Percentiles rank a stretch among this genome's conserved stretches.
Evolutionary conservation across 2,797 vertebrate genomes (phyloP).

Genomic region (Apodemus agrarius): DNA sequence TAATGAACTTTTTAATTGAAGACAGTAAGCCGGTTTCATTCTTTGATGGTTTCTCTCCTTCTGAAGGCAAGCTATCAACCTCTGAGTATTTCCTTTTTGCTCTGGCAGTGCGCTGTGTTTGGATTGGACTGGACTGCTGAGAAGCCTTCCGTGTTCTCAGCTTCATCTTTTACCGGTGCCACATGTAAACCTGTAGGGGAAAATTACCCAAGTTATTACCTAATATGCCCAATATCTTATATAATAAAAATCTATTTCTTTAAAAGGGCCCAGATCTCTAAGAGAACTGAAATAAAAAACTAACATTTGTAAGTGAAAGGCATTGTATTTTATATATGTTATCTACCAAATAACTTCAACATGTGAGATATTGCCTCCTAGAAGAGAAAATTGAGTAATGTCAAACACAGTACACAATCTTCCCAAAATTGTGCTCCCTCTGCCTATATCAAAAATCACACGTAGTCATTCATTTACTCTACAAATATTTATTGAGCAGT

Average conservation of each 20-base stretch:
- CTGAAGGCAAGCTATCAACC: slow-evolving; percentile 91
- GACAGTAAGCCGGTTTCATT: slow-evolving; percentile 95
- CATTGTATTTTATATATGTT: background rate
- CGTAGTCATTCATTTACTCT: slow-evolving; percentile 20
- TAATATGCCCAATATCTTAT: background rate
- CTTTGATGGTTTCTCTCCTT: slow-evolving; percentile 93
- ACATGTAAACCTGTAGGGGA: slow-evolving; percentile 93
- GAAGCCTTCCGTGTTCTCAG: slow-evolving; percentile 98
- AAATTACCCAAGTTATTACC: slow-evolving; percentile 61
- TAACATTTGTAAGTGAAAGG: slow-evolving; percentile 30
- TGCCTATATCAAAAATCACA: background rate
- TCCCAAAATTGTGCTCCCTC: slow-evolving; percentile 4
- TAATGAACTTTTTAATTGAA: slow-evolving; percentile 98
- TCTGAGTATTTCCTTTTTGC: slow-evolving; percentile 96
- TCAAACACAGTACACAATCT: background rate
- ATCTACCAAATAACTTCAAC: slow-evolving; percentile 2
- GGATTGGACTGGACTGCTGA: slow-evolving; percentile 94
- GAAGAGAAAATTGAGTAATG: background rate
- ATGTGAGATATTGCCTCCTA: slow-evolving; percentile 21
- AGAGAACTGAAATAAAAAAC: background rate
- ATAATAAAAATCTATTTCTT: slow-evolving; percentile 40
- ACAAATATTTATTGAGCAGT: slow-evolving; percentile 33
- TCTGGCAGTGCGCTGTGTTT: slow-evolving; percentile 90
- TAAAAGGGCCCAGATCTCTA: background rate
- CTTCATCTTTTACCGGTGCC: slow-evolving; percentile 95